These are phyloP conservation scores for Drosophila willistoni DNA, from an alignment of 1,140 invertebrate genomes.

Conservation along the genomic window DNA sequence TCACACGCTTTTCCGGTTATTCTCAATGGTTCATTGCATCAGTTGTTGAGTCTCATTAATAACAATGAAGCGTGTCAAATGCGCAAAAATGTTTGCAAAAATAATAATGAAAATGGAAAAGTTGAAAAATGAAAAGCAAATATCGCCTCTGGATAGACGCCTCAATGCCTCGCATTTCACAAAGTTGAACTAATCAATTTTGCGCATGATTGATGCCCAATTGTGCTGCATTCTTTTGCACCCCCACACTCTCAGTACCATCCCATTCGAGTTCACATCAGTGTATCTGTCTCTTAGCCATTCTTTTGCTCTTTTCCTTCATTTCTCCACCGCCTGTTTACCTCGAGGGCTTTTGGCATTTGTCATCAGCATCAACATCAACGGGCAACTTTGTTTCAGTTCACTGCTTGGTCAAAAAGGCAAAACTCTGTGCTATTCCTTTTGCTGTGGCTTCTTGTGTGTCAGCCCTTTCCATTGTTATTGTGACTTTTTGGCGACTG, in stretches of 20 bases:
- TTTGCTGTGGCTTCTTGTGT: slow-evolving; percentile 24
- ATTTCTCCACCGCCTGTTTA: not conserved
- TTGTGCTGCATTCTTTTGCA: slow-evolving; percentile 72
- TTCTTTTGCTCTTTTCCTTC: not conserved
- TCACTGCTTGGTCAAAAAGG: slow-evolving; percentile 50
- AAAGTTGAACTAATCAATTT: slow-evolving; percentile 75
- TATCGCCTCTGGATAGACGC: slow-evolving; percentile 1
- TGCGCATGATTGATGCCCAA: slow-evolving; percentile 79
- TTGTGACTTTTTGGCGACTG: slow-evolving; percentile 46
- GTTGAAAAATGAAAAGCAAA: slow-evolving; percentile 1
- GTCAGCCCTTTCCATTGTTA: slow-evolving; percentile 57
- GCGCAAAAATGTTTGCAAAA: slow-evolving; percentile 43
- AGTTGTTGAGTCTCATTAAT: slow-evolving; percentile 51
- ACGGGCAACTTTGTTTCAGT: slow-evolving; percentile 50
- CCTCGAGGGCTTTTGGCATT: slow-evolving; percentile 31
- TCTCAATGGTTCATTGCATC: slow-evolving; percentile 1
- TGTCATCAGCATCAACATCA: slow-evolving; percentile 40
- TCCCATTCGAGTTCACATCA: not conserved
- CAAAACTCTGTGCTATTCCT: slow-evolving; percentile 39
- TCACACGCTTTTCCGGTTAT: slow-evolving; percentile 26
- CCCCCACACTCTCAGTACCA: not conserved
- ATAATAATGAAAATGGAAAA: slow-evolving; percentile 11
- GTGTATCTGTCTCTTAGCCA: not conserved
- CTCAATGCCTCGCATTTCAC: slow-evolving; percentile 27
- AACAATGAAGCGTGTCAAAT: slow-evolving; percentile 59